Percentiles rank a stretch among this genome's conserved stretches.
Evolutionary conservation across 2,113 vertebrate genomes (phyloP).

Genomic region (Mandrillus leucophaeus): DNA sequence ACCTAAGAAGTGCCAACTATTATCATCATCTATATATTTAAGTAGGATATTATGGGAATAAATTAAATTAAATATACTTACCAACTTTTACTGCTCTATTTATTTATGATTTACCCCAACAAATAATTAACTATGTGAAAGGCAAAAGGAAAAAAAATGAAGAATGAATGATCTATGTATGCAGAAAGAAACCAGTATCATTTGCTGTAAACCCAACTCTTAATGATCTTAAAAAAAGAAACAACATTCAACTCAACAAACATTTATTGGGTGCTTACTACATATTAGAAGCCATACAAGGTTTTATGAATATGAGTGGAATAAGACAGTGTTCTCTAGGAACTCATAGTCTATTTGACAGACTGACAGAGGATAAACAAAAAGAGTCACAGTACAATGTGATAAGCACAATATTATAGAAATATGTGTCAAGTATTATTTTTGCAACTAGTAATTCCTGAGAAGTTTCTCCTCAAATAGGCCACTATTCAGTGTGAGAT

Average conservation of each 20-base stretch:
- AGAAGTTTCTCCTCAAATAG: neutral
- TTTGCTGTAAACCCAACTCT: neutral
- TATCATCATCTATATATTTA: neutral
- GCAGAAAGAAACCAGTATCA: neutral
- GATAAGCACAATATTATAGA: neutral
- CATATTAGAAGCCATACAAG: neutral
- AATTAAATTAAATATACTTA: neutral
- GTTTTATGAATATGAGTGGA: neutral
- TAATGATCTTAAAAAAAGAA: neutral
- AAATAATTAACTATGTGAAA: neutral
- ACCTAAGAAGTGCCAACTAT: neutral
- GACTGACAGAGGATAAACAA: neutral
- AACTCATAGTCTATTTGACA: neutral
- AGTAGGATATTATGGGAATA: neutral
- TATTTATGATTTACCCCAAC: neutral
- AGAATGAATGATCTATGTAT: neutral
- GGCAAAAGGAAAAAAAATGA: neutral
- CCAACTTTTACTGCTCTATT: neutral
- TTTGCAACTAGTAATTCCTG: neutral
- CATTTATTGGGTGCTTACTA: neutral
- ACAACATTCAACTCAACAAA: neutral
- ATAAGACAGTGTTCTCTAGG: neutral
- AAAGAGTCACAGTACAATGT: neutral
- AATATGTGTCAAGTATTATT: neutral
- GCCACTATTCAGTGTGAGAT: neutral